Evolutionary conservation across 2,797 vertebrate species (phyloP), one percentile per base, ranked within the genome.

Genomic region (Monodelphis domestica): DNA sequence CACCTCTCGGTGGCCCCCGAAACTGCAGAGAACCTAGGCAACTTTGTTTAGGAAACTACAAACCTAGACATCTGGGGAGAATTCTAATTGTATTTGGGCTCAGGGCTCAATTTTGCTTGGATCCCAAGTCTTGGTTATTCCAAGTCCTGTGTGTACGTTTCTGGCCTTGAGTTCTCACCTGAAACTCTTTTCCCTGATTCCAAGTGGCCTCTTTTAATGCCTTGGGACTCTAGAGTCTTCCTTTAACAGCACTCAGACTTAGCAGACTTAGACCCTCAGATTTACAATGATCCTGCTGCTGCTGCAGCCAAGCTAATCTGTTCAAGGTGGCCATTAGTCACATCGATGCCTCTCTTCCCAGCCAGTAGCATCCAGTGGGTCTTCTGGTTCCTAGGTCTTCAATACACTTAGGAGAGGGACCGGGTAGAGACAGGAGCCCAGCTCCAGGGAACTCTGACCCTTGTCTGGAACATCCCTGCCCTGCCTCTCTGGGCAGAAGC

Each of bases 401-500:
- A 26, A 45, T 45, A 50, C 21, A 50, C 38, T 84, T 78, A 15
- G 17, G 24, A 45, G n/a, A 78, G n/a, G n/a, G 59, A 63, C 30
- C 12, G 33, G 7, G 14, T 57, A 30, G 33, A 78, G 63, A 70
- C 15, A 9, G n/a, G n/a, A n/a, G 21, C 21, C 17, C 63, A 45
- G n/a, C 63, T 45, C 63, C n/a, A 0, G 63, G 63, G 38, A 7
- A 78, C n/a, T 78, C n/a, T 78, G 63, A 78, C n/a, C 63, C 63
- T 78, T 1, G 92, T 55, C 87, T 38, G 3, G 10, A 93, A 63
- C 54, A 59, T 28, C 93, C 59, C 89, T 54, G 51, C 5, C 51
- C 54, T 12, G 12, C 70, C 17, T 90, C 24, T 53, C 24, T 63
- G 51, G 94, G 87, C 89, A 29, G 33, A 96, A 94, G 95, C 93